Evolutionary conservation across 1,140 invertebrate genomes (phyloP).

Genomic region (Eueides isabella): DNA sequence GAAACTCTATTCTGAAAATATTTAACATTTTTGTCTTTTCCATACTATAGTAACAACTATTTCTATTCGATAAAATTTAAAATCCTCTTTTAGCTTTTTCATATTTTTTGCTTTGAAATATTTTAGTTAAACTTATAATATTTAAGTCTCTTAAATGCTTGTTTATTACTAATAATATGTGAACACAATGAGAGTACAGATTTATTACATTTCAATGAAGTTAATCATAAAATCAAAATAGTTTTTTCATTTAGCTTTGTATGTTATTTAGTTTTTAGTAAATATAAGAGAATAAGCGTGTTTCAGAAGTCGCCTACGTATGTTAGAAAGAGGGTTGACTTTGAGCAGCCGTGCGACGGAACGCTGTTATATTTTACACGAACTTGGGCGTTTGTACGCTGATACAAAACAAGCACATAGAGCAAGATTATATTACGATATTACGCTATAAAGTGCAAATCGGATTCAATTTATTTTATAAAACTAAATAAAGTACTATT

Average conservation of each 20-base stretch:
- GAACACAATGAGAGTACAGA: too few species aligned
- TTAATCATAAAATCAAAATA: too few species aligned
- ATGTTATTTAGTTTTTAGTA: too few species aligned
- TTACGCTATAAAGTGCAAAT: slow-evolving; percentile 66
- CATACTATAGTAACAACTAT: not conserved
- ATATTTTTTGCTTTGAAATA: not conserved
- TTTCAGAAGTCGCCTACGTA: slow-evolving; percentile 57
- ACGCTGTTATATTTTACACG: slow-evolving; percentile 69
- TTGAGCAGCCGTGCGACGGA: slow-evolving; percentile 55
- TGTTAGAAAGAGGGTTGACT: slow-evolving; percentile 56
- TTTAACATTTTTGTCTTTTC: slow-evolving; percentile 20
- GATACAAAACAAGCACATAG: slow-evolving; percentile 61
- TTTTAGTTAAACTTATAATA: not conserved
- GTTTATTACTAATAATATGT: too few species aligned
- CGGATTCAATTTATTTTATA: slow-evolving; percentile 46
- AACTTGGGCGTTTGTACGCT: slow-evolving; percentile 58
- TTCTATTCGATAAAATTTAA: not conserved
- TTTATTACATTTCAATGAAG: too few species aligned
- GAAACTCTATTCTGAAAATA: slow-evolving; percentile 15
- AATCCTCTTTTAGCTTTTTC: not conserved
- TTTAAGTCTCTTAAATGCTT: not conserved
- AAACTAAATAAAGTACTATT: not conserved
- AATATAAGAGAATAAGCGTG: too few species aligned
- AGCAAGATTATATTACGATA: too few species aligned
- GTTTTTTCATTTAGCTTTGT: too few species aligned